phyloP scores from a whole-genome alignment of 2,797 vertebrate genomes.

The Geotrypetes seraphini region DNA sequence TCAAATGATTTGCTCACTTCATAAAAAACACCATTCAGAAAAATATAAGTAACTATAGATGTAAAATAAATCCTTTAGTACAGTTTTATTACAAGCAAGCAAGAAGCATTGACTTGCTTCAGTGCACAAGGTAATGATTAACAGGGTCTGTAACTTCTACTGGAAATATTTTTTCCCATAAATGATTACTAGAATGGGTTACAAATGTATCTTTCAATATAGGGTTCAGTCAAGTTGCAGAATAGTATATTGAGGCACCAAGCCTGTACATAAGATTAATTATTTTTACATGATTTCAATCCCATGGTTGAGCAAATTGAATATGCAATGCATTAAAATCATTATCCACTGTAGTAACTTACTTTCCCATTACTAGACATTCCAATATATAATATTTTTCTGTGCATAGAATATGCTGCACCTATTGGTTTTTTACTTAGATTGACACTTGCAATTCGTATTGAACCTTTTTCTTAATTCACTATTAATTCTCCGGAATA shows the following conservation, averaged over 20 bases:
- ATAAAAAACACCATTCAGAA: not conserved
- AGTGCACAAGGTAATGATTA: slow-evolving; percentile 10
- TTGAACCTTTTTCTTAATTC: too few relatives aligned
- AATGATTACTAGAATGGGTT: not conserved
- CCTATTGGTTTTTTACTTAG: too few relatives aligned
- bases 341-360: not conserved
- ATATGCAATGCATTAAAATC: slow-evolving; percentile 5
- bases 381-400: too few relatives aligned
- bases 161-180: not conserved
- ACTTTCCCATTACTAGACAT: not conserved
- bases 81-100: not conserved
- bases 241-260: too few relatives aligned
- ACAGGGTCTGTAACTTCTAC: not conserved
- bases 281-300: too few relatives aligned
- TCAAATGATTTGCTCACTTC: not conserved
- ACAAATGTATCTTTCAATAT: slow-evolving; percentile 2
- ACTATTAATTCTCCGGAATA: too few relatives aligned
- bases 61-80: not conserved
- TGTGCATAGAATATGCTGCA: too few relatives aligned
- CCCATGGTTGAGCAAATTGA: too few relatives aligned
- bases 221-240: slow-evolving; percentile 13
- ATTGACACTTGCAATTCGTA: too few relatives aligned
- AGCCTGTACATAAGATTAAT: too few relatives aligned
- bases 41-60: not conserved
- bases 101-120: not conserved